Percentiles rank a stretch among this genome's conserved stretches.
phyloP scores from a whole-genome alignment of 2,888 invertebrate genomes.

The Diaprepes abbreviatus region DNA sequence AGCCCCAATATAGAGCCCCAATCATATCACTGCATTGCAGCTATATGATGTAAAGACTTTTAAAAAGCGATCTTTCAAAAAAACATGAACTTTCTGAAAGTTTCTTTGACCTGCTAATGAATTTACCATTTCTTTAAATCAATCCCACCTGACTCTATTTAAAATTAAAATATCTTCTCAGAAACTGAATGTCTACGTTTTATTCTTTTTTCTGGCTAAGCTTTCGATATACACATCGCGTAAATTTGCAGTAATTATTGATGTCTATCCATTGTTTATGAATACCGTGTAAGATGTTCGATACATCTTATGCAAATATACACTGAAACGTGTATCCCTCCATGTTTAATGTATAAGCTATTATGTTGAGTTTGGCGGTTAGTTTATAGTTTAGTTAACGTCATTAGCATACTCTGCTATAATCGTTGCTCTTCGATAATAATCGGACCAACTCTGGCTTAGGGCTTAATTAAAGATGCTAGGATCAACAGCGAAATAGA shows the following conservation, averaged over 20 bases:
- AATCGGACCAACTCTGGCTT: conserved; percentile 54
- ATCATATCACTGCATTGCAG: no score
- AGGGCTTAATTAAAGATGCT: conserved; percentile 4
- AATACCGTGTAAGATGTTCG: conserved; percentile 54
- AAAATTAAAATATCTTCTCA: not conserved
- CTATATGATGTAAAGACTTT: no score
- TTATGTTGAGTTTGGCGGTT: conserved; percentile 65
- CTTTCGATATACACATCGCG: conserved; percentile 13
- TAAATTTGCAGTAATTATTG: conserved; percentile 39
- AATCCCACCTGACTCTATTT: no score
- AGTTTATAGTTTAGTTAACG: conserved; percentile 66
- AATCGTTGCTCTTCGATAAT: conserved; percentile 60
- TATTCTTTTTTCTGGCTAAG: conserved; percentile 5
- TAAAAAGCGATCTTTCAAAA: no score
- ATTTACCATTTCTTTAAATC: no score
- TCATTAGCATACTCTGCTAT: conserved; percentile 64
- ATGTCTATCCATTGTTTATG: conserved; percentile 48
- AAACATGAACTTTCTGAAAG: no score
- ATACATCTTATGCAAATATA: conserved; percentile 65
- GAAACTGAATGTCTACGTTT: not conserved
- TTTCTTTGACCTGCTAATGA: no score
- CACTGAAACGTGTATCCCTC: conserved; percentile 59
- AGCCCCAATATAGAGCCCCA: no score
- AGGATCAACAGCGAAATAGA: no score
- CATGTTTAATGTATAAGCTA: conserved; percentile 67